phyloP scores from a whole-genome alignment of 2,113 vertebrate species.

The Picathartes gymnocephalus region DNA sequence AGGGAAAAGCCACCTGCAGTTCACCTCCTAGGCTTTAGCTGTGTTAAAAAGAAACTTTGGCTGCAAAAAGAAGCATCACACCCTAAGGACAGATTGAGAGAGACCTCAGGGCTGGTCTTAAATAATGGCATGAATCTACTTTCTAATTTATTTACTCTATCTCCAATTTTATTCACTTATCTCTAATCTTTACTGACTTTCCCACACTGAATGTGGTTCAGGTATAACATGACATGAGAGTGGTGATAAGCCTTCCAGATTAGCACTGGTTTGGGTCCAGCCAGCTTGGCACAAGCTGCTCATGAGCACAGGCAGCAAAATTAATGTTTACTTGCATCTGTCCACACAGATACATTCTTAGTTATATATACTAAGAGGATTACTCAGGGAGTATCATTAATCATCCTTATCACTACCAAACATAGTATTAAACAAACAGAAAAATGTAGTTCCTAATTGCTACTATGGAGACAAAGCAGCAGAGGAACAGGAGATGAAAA shows the following conservation, averaged over 20 bases:
- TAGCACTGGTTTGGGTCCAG: not conserved
- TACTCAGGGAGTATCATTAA: not conserved
- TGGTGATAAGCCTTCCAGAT: not conserved
- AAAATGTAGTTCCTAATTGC: slow-evolving; percentile 36
- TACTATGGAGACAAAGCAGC: slow-evolving; percentile 17
- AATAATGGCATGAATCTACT: not conserved
- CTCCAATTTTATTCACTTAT: not conserved
- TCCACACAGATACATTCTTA: not conserved
- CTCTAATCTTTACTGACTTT: not conserved
- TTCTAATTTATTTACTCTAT: not conserved
- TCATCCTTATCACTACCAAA: slow-evolving; percentile 32
- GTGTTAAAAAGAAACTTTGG: not conserved
- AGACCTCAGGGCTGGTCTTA: not conserved
- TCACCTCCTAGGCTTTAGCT: not conserved
- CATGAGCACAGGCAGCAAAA: not conserved
- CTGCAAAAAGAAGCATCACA: not conserved
- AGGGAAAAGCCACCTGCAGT: not conserved
- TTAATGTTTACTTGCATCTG: not conserved
- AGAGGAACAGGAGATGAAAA: not conserved
- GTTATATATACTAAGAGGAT: not conserved
- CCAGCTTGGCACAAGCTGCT: not conserved
- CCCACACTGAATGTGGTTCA: not conserved
- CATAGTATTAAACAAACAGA: not conserved
- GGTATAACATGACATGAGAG: not conserved
- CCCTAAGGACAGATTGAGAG: not conserved